A percentile compares a stretch with the other conserved stretches of the same genome.
Conservation (phyloP, 2,797 vertebrate species). For the Gobio occitaniae region DNA sequence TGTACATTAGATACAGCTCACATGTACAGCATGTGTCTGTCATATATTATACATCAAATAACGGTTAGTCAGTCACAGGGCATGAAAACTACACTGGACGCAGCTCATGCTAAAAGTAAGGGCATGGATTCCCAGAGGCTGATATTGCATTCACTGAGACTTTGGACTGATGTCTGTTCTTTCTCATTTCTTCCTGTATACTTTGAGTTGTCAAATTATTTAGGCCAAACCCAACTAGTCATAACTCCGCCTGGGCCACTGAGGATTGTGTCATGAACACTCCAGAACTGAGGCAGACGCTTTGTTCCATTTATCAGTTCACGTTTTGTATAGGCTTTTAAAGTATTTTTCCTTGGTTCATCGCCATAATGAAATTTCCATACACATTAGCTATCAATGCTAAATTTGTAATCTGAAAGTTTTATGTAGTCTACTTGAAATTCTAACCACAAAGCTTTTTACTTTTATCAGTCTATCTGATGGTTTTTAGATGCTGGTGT, state of each 20-base stretch:
- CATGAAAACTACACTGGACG: constrained; percentile 11
- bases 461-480: background rate
- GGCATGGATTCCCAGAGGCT: constrained; percentile 30
- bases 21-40: background rate
- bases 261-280: constrained; percentile 20
- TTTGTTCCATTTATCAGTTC: constrained; percentile 1
- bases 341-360: background rate
- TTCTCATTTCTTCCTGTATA: constrained; percentile 19
- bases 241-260: background rate
- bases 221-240: constrained; percentile 9
- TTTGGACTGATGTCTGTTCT: constrained; percentile 12
- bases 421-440: background rate
- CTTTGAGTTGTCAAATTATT: constrained; percentile 31
- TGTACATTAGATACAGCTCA: background rate
- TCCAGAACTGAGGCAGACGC: background rate
- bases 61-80: constrained; percentile 8
- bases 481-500: background rate
- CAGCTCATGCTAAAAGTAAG: constrained; percentile 20
- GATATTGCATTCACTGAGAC: constrained; percentile 8
- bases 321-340: background rate
- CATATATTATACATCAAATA: constrained; percentile 29
- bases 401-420: background rate
- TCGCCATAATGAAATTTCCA: background rate
- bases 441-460: background rate
- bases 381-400: background rate